phyloP scores from a whole-genome alignment of 1,140 invertebrate species.

The Tribolium madens region DNA sequence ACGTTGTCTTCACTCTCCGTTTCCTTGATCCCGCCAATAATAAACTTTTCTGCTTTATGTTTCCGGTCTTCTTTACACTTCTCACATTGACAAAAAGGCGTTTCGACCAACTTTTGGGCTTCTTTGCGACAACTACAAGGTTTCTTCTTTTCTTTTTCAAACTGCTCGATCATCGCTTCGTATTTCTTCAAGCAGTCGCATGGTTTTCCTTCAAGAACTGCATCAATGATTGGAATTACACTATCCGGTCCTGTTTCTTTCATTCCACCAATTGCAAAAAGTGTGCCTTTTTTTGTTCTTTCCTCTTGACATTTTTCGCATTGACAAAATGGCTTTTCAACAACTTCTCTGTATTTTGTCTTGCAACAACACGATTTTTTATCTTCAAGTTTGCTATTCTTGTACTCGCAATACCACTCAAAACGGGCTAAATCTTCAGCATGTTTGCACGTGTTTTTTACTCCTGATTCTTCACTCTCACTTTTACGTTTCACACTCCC shows the following conservation, averaged over 20 bases:
- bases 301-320: conserved; percentile 28
- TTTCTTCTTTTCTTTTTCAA: background rate
- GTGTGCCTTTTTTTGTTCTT: conserved; percentile 1
- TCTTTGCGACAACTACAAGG: background rate
- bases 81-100: conserved; percentile 1
- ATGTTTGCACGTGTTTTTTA: background rate
- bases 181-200: conserved; percentile 51
- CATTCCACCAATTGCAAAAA: background rate
- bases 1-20: conserved; percentile 18
- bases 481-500: background rate
- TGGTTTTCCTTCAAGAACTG: conserved; percentile 32
- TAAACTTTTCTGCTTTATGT: conserved; percentile 2
- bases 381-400: background rate
- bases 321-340: conserved; percentile 20
- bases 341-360: conserved; percentile 27
- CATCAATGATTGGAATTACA: conserved; percentile 48
- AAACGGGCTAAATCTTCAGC: background rate
- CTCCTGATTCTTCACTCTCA: background rate
- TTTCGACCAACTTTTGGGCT: background rate
- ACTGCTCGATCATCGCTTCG: conserved; percentile 36
- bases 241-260: conserved; percentile 1
- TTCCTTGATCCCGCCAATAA: conserved; percentile 34
- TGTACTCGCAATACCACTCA: background rate
- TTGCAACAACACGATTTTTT: conserved; percentile 25
- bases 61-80: conserved; percentile 5